Conservation (phyloP, 2,113 vertebrate genomes). For the Psittacula cyanocephala region DNA sequence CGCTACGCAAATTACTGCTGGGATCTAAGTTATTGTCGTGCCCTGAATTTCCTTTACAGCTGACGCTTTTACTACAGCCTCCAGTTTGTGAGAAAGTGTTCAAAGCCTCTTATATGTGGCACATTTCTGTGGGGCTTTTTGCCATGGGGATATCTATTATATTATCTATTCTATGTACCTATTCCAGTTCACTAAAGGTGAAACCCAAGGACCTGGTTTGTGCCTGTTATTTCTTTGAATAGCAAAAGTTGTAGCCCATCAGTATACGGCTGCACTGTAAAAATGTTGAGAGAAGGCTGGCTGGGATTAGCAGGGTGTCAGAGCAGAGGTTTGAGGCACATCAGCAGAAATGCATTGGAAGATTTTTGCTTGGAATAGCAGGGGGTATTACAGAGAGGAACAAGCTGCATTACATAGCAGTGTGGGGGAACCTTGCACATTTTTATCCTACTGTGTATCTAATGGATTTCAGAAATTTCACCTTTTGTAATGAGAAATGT, state of each 20-base stretch:
- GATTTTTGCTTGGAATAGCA: slow-evolving; percentile 39
- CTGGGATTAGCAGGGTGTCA: slow-evolving; percentile 25
- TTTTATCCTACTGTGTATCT: slow-evolving; percentile 62
- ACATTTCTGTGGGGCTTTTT: not conserved
- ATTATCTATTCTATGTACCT: not conserved
- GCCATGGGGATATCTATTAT: too few relatives aligned
- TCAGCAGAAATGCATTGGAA: slow-evolving; percentile 53
- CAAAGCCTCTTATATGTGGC: not conserved
- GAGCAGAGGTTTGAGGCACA: slow-evolving; percentile 22
- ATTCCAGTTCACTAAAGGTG: not conserved
- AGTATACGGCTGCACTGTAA: not conserved
- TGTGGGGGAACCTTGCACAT: slow-evolving; percentile 25
- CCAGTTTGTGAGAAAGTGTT: not conserved
- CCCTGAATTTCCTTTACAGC: not conserved
- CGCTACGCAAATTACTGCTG: not conserved
- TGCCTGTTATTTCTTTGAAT: not conserved
- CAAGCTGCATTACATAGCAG: slow-evolving; percentile 41
- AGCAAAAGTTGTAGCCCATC: not conserved
- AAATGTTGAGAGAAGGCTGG: slow-evolving; percentile 21
- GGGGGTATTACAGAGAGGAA: slow-evolving; percentile 19
- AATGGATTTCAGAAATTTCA: slow-evolving; percentile 57
- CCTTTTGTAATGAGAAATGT: slow-evolving; percentile 49
- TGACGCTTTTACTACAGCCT: not conserved
- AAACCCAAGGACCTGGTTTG: not conserved
- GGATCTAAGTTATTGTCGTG: not conserved